Evolutionary conservation across 64 coral and sea anemone genomes (phyloP), one percentile per base, ranked within the genome.

Genomic region (Astreopora myriophthalma): DNA sequence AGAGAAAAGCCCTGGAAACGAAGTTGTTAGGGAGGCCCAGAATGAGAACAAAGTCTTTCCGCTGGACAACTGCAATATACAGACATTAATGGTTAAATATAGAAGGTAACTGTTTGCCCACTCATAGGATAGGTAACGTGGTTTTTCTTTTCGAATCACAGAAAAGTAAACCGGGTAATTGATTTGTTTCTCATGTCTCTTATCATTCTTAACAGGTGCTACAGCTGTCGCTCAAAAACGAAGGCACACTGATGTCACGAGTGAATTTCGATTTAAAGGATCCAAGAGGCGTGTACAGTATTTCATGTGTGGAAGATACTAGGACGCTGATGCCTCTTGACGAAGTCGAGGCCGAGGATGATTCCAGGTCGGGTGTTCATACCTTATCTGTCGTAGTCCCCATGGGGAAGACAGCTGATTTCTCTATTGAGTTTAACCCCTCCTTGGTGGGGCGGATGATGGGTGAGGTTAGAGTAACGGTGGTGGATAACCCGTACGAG

Each of bases 401-500:
- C 48, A 96, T 93, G 58, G 90, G 87, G 10, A 91, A 90, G 36
- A 87, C 90, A 10, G 94, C 90, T 20, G 97, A 99, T 72, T 99
- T 99, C 60, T 80, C 31, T 31, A 92, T 99, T 26, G 94, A 99
- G 85, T 99, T 93, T 61, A 99, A 73, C 48, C 97, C 97, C 20
- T 48, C 67, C 20, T 23, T 67, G 2, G 84, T 84, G 44, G 88
- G 91, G 27, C 85, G 91, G 34, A 83, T 88, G 20, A 55, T 80
- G 4, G 94, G 94, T 7, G 90, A 96, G 61, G 71, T 99, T 14
- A 93, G 92, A 73, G 26, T 99, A 26, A 88, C 97, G 30, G 97
- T 99, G 1, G 64, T 95, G 13, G 94, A 99, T 66, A 99, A 99
- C 71, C 97, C 97, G 65, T 99, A 96, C 25, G 97, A 99, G 22